Conservation (phyloP, 2,113 vertebrate species). For the Saimiri boliviensis region DNA sequence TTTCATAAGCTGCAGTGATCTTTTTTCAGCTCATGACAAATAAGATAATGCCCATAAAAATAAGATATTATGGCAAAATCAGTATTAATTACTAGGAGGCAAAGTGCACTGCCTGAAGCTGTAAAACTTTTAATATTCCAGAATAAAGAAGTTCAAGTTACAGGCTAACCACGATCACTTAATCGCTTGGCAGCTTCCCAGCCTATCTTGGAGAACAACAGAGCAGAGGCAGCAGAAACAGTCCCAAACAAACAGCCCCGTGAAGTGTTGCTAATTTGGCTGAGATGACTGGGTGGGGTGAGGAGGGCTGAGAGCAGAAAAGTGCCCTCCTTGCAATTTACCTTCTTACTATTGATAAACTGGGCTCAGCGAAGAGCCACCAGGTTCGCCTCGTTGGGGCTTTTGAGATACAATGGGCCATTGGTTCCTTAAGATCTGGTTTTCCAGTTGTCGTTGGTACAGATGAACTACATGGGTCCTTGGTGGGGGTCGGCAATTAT, state of each 20-base stretch:
- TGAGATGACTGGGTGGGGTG: background rate
- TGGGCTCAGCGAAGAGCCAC: background rate
- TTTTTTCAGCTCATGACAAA: slow-evolving; percentile 70
- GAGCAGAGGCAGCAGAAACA: background rate
- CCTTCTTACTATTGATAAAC: slow-evolving; percentile 10
- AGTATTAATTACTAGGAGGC: slow-evolving; percentile 71
- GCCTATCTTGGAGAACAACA: slow-evolving; percentile 35
- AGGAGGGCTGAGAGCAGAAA: background rate
- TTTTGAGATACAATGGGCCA: slow-evolving; percentile 1
- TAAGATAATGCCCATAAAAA: slow-evolving; percentile 73
- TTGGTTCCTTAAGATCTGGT: background rate
- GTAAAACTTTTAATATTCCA: slow-evolving; percentile 76
- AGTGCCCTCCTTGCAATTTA: background rate
- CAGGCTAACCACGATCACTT: background rate
- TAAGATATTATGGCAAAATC: slow-evolving; percentile 72
- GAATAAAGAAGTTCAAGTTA: slow-evolving; percentile 61
- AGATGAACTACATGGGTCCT: background rate
- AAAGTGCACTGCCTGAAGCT: slow-evolving; percentile 65
- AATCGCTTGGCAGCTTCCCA: slow-evolving; percentile 65
- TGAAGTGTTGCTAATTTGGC: slow-evolving; percentile 27
- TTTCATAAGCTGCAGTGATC: slow-evolving; percentile 50
- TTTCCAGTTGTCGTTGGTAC: background rate
- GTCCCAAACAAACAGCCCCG: background rate
- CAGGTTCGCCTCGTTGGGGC: background rate
- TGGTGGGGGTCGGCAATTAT: background rate